phyloP scores from a whole-genome alignment of 2,888 invertebrate genomes.

The Linyphia triangularis region DNA sequence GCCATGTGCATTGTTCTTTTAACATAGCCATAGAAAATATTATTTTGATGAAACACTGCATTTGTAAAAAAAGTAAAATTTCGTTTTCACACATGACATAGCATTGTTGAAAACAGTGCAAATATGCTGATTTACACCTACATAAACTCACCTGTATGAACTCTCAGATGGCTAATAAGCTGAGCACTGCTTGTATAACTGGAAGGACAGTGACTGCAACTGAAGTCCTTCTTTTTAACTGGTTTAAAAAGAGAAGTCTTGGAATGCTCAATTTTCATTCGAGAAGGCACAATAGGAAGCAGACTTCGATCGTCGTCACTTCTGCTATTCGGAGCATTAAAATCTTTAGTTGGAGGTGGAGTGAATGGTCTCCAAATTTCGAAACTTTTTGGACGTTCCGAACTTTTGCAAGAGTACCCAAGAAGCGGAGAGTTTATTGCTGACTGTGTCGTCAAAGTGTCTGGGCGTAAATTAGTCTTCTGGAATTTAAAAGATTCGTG shows the following conservation, averaged over 20 bases:
- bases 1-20: no score
- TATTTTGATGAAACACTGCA: no score
- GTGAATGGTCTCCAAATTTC: slow-evolving; percentile 62
- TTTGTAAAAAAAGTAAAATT: no score
- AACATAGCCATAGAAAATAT: no score
- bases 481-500: neutral
- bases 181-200: slow-evolving; percentile 87
- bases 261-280: slow-evolving; percentile 46
- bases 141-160: slow-evolving; percentile 86
- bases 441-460: neutral
- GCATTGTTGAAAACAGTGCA: no score
- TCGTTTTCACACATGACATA: no score
- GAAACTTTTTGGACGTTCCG: neutral
- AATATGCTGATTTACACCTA: no score
- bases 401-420: neutral
- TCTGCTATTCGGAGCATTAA: neutral
- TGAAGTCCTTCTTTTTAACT: slow-evolving; percentile 45
- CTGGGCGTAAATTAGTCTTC: neutral
- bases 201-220: slow-evolving; percentile 25
- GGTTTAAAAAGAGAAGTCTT: slow-evolving; percentile 48
- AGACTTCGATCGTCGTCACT: neutral
- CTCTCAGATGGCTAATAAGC: slow-evolving; percentile 91
- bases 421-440: neutral
- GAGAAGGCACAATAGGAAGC: slow-evolving; percentile 33
- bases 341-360: slow-evolving; percentile 25